A percentile compares a stretch with the other conserved stretches of the same genome.
Conservation (phyloP, 2,113 vertebrate species). For the Notiomystis cincta region DNA sequence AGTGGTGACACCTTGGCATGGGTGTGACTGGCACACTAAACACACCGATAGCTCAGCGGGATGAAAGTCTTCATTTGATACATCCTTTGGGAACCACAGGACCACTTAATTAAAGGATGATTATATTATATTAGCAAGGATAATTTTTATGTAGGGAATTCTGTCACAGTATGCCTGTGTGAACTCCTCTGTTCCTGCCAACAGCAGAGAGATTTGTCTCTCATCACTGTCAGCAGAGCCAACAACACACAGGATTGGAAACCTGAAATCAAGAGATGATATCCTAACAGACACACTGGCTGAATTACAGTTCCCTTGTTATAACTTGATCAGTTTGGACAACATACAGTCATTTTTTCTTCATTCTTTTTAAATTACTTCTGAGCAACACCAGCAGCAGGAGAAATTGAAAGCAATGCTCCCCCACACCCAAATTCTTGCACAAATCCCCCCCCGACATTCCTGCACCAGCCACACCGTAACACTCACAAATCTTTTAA, state of each 20-base stretch:
- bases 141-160: slow-evolving; percentile 34
- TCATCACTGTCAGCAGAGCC: not conserved
- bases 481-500: not conserved
- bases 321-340: not conserved
- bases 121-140: slow-evolving; percentile 31
- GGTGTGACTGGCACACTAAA: slow-evolving; percentile 12
- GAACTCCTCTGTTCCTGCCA: slow-evolving; percentile 26
- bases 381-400: not conserved
- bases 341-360: not conserved
- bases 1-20: not conserved
- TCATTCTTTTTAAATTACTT: not conserved
- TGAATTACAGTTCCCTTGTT: not conserved
- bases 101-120: slow-evolving; percentile 41
- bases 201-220: slow-evolving; percentile 24
- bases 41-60: not conserved
- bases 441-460: not conserved
- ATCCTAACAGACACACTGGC: not conserved
- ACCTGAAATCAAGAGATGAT: not conserved
- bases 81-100: not conserved
- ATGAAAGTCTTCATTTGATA: not conserved
- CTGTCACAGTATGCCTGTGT: not conserved
- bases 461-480: not conserved
- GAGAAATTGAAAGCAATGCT: not conserved
- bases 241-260: not conserved
- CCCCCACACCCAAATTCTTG: not conserved